Evolutionary conservation across 2,888 invertebrate genomes (phyloP).

Genomic region (Creontiades dilutus): DNA sequence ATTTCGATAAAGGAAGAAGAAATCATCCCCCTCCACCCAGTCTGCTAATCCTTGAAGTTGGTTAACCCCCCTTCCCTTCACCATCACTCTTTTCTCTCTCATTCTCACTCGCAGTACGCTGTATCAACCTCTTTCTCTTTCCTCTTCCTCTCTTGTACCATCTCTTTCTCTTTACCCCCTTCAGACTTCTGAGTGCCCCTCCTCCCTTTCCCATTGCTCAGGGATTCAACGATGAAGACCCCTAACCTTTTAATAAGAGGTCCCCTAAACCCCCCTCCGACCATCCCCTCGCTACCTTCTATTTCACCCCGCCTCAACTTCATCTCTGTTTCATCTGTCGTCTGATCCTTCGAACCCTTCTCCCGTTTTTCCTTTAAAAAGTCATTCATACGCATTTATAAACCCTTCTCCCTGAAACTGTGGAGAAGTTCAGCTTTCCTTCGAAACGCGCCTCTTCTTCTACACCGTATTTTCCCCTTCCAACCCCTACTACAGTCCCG

Average conservation of each 20-base stretch:
- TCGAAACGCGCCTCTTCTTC: not conserved
- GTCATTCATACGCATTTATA: slow-evolving; percentile 51
- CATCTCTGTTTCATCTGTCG: slow-evolving; percentile 28
- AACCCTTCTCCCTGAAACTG: slow-evolving; percentile 8
- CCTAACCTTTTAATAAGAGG: slow-evolving; percentile 56
- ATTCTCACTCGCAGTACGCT: slow-evolving; percentile 33
- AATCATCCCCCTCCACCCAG: not conserved
- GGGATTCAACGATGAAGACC: not conserved
- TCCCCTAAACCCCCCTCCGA: not conserved
- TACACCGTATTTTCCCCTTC: not conserved
- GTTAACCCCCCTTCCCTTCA: not conserved
- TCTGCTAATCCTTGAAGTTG: not conserved
- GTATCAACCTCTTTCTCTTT: slow-evolving; percentile 62
- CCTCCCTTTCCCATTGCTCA: not conserved
- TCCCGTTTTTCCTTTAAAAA: slow-evolving; percentile 54
- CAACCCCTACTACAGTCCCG: not conserved
- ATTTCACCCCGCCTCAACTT: not conserved
- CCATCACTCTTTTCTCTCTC: not conserved
- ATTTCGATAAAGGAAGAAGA: not conserved
- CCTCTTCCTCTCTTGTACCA: slow-evolving; percentile 53
- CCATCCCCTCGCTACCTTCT: not conserved
- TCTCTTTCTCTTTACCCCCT: slow-evolving; percentile 54
- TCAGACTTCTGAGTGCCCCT: slow-evolving; percentile 18
- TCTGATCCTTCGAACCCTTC: not conserved
- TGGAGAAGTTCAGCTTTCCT: slow-evolving; percentile 36